Conservation (phyloP, 2,113 vertebrate species). For the Cavia aperea region DNA sequence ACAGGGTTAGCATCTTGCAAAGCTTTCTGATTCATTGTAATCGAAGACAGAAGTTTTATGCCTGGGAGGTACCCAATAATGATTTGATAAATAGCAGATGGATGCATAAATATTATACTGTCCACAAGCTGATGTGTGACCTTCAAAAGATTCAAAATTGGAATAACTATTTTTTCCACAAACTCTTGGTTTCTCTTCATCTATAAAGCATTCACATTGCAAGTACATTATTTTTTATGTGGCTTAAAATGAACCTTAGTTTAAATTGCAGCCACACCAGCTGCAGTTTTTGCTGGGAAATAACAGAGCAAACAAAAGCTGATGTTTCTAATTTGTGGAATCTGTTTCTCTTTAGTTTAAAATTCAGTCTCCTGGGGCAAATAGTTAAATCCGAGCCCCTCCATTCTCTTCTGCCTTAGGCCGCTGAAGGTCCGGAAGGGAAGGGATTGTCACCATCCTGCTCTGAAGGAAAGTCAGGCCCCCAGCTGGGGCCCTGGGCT, state of each 20-base stretch:
- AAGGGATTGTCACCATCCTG: background rate
- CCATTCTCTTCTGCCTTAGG: background rate
- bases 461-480: background rate
- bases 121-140: background rate
- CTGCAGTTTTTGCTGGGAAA: conserved; percentile 7
- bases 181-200: conserved; percentile 24
- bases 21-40: background rate
- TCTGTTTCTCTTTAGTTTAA: background rate
- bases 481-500: background rate
- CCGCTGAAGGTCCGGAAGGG: background rate
- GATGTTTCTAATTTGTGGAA: background rate
- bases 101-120: background rate
- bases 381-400: background rate
- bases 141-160: conserved; percentile 29
- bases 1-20: background rate
- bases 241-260: conserved; percentile 28
- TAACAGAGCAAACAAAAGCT: background rate
- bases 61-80: background rate
- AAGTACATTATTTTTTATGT: conserved; percentile 33
- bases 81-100: conserved; percentile 21
- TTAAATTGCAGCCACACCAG: conserved; percentile 8
- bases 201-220: background rate
- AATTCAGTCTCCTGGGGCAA: background rate
- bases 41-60: background rate
- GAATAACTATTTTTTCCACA: background rate